Conservation (phyloP, 2,797 vertebrate species). For the Halcyon badia region DNA sequence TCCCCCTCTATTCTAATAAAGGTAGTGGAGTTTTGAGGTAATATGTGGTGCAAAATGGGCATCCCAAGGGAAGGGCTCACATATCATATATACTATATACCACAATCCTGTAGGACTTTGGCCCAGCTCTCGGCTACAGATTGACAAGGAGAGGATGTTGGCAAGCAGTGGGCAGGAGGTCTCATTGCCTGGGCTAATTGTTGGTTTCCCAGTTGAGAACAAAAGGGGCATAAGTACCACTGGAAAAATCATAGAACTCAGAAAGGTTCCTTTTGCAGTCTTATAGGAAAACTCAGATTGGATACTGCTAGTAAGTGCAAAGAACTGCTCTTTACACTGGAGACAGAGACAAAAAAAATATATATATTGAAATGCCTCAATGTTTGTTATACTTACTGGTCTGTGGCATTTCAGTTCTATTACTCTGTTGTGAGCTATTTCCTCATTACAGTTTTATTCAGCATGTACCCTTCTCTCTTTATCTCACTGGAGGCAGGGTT, state of each 20-base stretch:
- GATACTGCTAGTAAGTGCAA: neutral
- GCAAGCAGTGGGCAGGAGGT: neutral
- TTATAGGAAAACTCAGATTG: neutral
- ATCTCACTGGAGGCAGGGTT: neutral
- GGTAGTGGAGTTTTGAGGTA: neutral
- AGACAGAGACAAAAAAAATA: neutral
- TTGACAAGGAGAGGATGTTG: neutral
- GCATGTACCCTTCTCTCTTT: neutral
- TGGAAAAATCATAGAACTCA: neutral
- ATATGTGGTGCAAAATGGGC: neutral
- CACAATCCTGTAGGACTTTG: neutral
- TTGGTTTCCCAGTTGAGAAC: neutral
- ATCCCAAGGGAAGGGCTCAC: neutral
- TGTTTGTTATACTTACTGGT: neutral
- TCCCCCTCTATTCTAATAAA: neutral
- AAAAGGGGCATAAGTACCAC: neutral
- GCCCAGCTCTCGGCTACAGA: neutral
- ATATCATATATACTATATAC: fast-evolving
- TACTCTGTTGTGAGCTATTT: neutral
- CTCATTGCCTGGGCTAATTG: neutral
- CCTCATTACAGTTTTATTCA: neutral
- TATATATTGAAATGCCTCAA: neutral
- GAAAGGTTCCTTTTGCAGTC: neutral
- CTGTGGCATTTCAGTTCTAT: neutral
- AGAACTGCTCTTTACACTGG: neutral